phyloP scores from a whole-genome alignment of 2,113 vertebrate species.

The Syngnathus typhle region DNA sequence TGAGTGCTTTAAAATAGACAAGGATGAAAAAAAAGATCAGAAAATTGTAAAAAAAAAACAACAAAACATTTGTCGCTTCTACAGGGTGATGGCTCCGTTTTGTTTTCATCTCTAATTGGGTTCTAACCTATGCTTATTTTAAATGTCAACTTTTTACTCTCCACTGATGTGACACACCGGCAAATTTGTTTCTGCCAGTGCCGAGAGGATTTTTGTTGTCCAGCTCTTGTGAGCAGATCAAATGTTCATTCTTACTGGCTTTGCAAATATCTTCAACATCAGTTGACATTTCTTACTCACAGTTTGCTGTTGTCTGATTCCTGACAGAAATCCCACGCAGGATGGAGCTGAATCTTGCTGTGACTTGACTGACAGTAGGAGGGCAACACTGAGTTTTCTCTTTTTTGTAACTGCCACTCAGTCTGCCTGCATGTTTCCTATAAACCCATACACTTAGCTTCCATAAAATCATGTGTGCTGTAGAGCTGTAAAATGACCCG shows the following conservation, averaged over 20 bases:
- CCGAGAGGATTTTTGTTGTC: slow-evolving; percentile 7
- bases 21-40: no score
- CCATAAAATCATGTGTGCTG: slow-evolving; percentile 14
- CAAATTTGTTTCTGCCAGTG: neutral
- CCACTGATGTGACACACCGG: neutral
- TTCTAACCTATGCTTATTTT: neutral
- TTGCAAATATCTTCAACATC: slow-evolving; percentile 56
- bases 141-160: slow-evolving; percentile 1
- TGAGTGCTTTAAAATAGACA: neutral
- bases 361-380: slow-evolving; percentile 52
- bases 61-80: neutral
- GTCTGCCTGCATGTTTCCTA: slow-evolving; percentile 20
- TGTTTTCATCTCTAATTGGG: neutral
- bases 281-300: slow-evolving; percentile 70
- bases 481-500: neutral
- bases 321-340: slow-evolving; percentile 50
- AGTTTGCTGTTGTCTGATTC: slow-evolving; percentile 58
- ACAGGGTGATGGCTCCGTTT: neutral
- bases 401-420: slow-evolving; percentile 14
- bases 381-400: slow-evolving; percentile 18
- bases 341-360: slow-evolving; percentile 49
- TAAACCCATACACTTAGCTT: neutral
- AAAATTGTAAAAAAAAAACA: neutral
- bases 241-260: slow-evolving; percentile 23
- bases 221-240: slow-evolving; percentile 15